Percentiles rank a stretch among this genome's conserved stretches.
Conservation (phyloP, 2,888 invertebrate species). For the Thecocarcelia acutangulata region DNA sequence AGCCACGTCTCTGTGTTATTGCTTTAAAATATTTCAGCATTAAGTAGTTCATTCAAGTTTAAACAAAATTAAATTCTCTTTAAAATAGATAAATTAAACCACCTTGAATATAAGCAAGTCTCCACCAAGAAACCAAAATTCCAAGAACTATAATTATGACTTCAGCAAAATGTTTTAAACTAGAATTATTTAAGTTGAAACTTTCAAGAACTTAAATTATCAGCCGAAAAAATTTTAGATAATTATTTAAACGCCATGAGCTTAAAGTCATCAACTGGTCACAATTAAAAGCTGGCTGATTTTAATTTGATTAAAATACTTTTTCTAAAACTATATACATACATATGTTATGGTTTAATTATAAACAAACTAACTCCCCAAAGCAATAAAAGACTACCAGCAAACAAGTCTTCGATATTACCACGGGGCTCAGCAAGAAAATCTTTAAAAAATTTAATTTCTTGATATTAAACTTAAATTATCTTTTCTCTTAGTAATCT, state of each 20-base stretch:
- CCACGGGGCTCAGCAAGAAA: too few species aligned
- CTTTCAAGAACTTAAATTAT: constrained; percentile 16
- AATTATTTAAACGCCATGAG: constrained; percentile 24
- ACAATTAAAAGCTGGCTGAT: constrained; percentile 4
- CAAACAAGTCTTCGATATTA: too few species aligned
- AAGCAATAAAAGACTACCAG: too few species aligned
- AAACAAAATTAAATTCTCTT: not conserved
- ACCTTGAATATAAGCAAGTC: constrained; percentile 49
- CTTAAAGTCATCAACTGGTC: not conserved
- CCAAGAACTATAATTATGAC: constrained; percentile 9
- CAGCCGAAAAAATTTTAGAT: constrained; percentile 4
- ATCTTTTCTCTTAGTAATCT: not conserved
- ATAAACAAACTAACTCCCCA: too few species aligned
- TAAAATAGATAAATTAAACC: not conserved
- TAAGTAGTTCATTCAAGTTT: constrained; percentile 16
- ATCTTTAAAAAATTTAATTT: too few species aligned
- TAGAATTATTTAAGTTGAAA: constrained; percentile 20
- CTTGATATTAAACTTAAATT: not conserved
- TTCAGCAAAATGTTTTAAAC: constrained; percentile 8
- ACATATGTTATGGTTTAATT: too few species aligned
- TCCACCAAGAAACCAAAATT: constrained; percentile 25
- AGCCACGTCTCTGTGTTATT: not conserved
- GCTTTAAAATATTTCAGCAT: not conserved
- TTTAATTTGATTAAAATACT: too few species aligned
- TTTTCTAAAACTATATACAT: too few species aligned